Evolutionary conservation across 2,113 vertebrate species (phyloP).

Genomic region (Columbina picui): DNA sequence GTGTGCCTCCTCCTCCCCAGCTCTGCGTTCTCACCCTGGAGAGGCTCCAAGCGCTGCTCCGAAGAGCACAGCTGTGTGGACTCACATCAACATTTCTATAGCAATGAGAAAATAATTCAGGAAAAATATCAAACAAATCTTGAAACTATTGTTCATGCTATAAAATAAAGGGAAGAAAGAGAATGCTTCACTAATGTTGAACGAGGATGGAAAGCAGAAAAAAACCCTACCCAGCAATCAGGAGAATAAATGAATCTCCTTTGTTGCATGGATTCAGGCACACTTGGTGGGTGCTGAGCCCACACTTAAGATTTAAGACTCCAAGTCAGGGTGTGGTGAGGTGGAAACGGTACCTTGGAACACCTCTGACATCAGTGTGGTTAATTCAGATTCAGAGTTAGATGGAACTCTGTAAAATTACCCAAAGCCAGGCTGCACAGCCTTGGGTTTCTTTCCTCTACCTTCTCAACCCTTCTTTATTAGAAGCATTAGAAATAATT

Average conservation of each 20-base stretch:
- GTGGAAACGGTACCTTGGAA: not conserved
- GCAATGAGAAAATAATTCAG: not conserved
- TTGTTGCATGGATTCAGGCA: not conserved
- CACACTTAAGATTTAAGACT: not conserved
- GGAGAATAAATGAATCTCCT: not conserved
- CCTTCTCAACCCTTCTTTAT: not conserved
- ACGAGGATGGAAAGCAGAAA: not conserved
- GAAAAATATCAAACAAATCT: not conserved
- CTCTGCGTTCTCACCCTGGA: not conserved
- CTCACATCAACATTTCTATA: not conserved
- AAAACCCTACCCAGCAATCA: not conserved
- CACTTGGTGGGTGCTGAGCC: not conserved
- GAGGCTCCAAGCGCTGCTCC: not conserved
- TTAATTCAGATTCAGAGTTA: not conserved
- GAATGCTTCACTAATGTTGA: not conserved
- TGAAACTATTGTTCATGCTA: not conserved
- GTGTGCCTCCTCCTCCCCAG: not conserved
- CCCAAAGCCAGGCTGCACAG: not conserved
- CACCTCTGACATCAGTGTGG: not conserved
- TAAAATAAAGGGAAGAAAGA: not conserved
- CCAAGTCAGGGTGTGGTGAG: not conserved
- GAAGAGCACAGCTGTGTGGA: not conserved
- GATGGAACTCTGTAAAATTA: not conserved
- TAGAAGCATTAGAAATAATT: conserved; percentile 31
- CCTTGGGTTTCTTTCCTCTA: not conserved